These are phyloP conservation scores for Orius insidiosus DNA, from an alignment of 1,140 invertebrate species.

Conservation along the genomic window DNA sequence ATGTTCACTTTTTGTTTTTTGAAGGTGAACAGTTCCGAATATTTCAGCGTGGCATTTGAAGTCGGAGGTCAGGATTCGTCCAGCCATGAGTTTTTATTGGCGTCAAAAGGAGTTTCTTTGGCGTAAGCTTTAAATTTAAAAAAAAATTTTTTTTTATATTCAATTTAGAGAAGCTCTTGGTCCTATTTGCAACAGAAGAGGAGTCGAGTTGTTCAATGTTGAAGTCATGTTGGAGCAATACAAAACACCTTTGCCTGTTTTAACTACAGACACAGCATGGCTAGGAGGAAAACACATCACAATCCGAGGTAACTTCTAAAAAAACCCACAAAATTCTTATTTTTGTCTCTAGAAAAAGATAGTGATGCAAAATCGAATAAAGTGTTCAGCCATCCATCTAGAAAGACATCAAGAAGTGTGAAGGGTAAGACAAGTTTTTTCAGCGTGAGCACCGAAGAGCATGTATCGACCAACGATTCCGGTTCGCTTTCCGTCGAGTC, in stretches of 20 bases:
- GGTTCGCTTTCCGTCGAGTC: constrained; percentile 17
- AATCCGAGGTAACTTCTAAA: constrained; percentile 36
- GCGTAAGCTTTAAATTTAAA: constrained; percentile 34
- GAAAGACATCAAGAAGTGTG: constrained; percentile 17
- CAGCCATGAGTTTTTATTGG: constrained; percentile 48
- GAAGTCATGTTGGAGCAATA: constrained; percentile 48
- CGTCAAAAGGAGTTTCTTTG: constrained; percentile 44
- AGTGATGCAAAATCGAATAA: constrained; percentile 9
- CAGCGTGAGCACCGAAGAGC: constrained; percentile 42
- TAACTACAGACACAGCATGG: constrained; percentile 40
- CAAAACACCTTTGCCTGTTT: constrained; percentile 35
- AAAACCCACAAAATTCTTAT: not conserved
- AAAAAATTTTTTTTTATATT: not conserved
- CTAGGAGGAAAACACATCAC: constrained; percentile 53
- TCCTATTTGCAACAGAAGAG: constrained; percentile 37
- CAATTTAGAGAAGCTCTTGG: constrained; percentile 33
- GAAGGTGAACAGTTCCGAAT: constrained; percentile 51
- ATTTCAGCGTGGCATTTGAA: constrained; percentile 55
- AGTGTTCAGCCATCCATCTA: constrained; percentile 14
- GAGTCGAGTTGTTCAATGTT: constrained; percentile 38
- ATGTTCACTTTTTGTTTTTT: not conserved
- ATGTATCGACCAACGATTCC: constrained; percentile 24
- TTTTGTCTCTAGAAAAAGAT: constrained; percentile 14
- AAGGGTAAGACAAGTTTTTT: constrained; percentile 34
- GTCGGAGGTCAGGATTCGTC: constrained; percentile 31